These are phyloP conservation scores for Nymphalis urticae DNA, from an alignment of 2,888 invertebrate genomes.

Conservation along the genomic window DNA sequence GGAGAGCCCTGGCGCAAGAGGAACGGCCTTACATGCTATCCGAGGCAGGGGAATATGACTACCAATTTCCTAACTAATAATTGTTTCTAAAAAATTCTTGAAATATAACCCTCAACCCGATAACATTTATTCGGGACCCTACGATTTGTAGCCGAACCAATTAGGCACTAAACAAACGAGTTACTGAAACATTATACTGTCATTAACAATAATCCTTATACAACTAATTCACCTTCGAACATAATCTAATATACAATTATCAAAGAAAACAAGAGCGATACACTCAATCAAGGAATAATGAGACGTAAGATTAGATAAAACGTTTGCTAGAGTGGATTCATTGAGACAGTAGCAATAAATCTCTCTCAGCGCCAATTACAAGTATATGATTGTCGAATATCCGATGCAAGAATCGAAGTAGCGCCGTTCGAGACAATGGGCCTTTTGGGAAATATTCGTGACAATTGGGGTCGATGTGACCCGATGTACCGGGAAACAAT, in stretches of 20 bases:
- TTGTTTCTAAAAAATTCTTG: no score
- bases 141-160: no score
- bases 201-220: slow-evolving; percentile 20
- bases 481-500: slow-evolving; percentile 16
- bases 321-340: slow-evolving; percentile 56
- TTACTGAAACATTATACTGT: background rate
- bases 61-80: no score
- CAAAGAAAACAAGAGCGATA: slow-evolving; percentile 30
- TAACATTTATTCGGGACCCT: no score
- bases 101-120: no score
- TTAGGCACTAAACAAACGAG: no score
- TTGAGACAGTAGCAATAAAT: slow-evolving; percentile 69
- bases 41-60: no score
- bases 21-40: no score
- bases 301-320: slow-evolving; percentile 71
- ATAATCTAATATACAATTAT: slow-evolving; percentile 29
- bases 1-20: no score
- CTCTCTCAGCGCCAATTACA: slow-evolving; percentile 61
- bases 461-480: slow-evolving; percentile 33
- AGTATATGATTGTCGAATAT: slow-evolving; percentile 62
- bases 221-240: slow-evolving; percentile 13
- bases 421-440: slow-evolving; percentile 52
- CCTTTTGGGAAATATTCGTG: slow-evolving; percentile 63
- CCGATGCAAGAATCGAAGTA: slow-evolving; percentile 51
- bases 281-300: slow-evolving; percentile 43